Evolutionary conservation across 1,140 invertebrate genomes (phyloP).

Genomic region (Hylaeus anthracinus): DNA sequence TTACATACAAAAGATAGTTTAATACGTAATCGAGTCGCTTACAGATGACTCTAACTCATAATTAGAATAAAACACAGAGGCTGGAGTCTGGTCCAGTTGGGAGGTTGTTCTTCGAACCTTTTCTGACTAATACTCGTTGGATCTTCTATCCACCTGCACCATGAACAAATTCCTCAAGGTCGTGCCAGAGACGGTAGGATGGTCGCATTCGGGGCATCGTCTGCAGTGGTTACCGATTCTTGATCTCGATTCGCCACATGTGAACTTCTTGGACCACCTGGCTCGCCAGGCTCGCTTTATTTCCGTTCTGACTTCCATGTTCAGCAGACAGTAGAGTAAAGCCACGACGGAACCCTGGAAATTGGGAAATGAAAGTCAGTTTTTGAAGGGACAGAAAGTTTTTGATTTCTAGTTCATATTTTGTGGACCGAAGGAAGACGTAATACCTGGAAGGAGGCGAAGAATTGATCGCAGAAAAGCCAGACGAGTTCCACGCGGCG

Average conservation of each 20-base stretch:
- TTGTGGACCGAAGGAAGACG: not conserved
- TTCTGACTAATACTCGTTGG: conserved; percentile 4
- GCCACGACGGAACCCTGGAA: conserved; percentile 84
- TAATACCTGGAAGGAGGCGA: conserved; percentile 88
- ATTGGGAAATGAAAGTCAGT: not conserved
- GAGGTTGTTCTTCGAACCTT: not conserved
- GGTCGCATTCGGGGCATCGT: conserved; percentile 5
- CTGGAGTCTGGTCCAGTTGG: not conserved
- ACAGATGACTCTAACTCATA: not conserved
- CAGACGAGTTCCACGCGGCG: conserved; percentile 83
- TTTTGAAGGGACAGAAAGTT: not conserved
- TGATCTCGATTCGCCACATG: not conserved
- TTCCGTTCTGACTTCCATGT: conserved; percentile 82
- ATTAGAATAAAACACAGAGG: not conserved
- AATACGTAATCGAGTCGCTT: too few species aligned
- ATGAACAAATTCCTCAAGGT: conserved; percentile 10
- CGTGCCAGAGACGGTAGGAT: not conserved
- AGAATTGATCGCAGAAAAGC: conserved; percentile 87
- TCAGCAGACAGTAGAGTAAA: conserved; percentile 84
- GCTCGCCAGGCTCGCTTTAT: conserved; percentile 69
- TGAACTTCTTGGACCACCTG: conserved; percentile 56
- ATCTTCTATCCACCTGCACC: conserved; percentile 4
- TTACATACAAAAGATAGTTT: not conserved
- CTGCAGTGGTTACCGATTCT: not conserved
- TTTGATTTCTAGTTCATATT: too few species aligned